These are phyloP conservation scores for Holacanthus passer DNA, from an alignment of 2,113 vertebrate species.

Conservation along the genomic window DNA sequence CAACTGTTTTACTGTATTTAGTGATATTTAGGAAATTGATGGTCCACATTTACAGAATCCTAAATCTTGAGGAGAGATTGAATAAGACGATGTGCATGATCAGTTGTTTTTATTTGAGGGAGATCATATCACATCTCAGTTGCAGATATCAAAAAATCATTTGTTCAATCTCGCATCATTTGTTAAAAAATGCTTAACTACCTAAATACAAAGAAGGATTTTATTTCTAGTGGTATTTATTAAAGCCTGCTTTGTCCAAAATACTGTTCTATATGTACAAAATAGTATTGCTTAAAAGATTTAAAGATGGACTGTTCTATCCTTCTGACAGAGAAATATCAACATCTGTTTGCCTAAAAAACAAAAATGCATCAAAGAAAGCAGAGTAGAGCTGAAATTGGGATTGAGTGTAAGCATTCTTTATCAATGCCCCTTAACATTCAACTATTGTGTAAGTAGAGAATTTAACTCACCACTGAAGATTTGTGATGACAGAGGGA, in stretches of 20 bases:
- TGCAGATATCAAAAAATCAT: neutral
- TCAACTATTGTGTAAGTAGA: neutral
- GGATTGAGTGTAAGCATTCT: neutral
- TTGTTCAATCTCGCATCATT: too few relatives aligned
- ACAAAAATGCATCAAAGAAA: neutral
- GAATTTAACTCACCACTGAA: constrained; percentile 77
- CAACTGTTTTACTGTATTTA: neutral
- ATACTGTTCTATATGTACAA: too few relatives aligned
- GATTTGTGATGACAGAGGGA: constrained; percentile 83
- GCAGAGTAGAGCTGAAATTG: too few relatives aligned
- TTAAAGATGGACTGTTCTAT: too few relatives aligned
- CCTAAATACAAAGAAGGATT: neutral
- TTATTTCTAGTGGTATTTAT: neutral
- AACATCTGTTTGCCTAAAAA: neutral
- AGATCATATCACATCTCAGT: too few relatives aligned
- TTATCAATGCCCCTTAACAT: neutral
- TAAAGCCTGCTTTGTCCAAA: too few relatives aligned
- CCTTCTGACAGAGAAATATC: neutral
- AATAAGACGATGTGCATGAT: too few relatives aligned
- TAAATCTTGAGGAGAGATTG: too few relatives aligned
- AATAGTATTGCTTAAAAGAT: too few relatives aligned
- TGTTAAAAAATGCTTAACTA: neutral
- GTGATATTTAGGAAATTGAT: neutral
- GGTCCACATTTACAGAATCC: neutral
- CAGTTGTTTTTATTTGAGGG: neutral